A percentile compares a stretch with the other conserved stretches of the same genome.
Evolutionary conservation across 2,113 vertebrate genomes (phyloP).

Genomic region (Hippocampus abdominalis): DNA sequence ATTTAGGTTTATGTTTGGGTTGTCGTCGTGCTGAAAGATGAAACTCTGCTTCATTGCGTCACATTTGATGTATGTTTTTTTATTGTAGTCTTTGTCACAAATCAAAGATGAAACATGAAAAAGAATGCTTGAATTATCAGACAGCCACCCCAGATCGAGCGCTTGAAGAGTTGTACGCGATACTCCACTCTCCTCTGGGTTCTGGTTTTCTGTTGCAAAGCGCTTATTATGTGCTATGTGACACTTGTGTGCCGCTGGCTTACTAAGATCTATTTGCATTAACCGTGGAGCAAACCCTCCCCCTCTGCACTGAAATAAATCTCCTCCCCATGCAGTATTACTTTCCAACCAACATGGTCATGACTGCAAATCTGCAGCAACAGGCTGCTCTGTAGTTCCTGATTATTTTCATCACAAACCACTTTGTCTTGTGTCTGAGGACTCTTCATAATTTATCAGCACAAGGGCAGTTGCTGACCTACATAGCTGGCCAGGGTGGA

Average conservation of each 20-base stretch:
- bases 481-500: conserved; percentile 22
- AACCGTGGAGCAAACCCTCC: conserved; percentile 21
- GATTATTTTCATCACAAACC: conserved; percentile 46
- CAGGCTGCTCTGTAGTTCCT: conserved; percentile 47
- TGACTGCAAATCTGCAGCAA: conserved; percentile 19
- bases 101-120: neutral
- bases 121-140: neutral
- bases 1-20: neutral
- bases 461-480: conserved; percentile 37
- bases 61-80: neutral
- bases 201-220: conserved; percentile 61
- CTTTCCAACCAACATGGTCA: conserved; percentile 15
- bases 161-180: conserved; percentile 17
- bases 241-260: conserved; percentile 50
- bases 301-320: conserved; percentile 4
- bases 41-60: neutral
- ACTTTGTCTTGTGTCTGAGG: conserved; percentile 18
- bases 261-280: conserved; percentile 44
- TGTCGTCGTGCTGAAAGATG: neutral
- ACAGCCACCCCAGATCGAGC: neutral
- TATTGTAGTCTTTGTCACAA: neutral
- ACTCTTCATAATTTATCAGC: conserved; percentile 41
- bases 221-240: conserved; percentile 55
- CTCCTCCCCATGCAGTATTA: conserved; percentile 15
- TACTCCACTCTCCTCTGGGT: conserved; percentile 39